Base-by-base conservation (phyloP, 2,888 invertebrate species). In the Agrochola macilenta region DNA sequence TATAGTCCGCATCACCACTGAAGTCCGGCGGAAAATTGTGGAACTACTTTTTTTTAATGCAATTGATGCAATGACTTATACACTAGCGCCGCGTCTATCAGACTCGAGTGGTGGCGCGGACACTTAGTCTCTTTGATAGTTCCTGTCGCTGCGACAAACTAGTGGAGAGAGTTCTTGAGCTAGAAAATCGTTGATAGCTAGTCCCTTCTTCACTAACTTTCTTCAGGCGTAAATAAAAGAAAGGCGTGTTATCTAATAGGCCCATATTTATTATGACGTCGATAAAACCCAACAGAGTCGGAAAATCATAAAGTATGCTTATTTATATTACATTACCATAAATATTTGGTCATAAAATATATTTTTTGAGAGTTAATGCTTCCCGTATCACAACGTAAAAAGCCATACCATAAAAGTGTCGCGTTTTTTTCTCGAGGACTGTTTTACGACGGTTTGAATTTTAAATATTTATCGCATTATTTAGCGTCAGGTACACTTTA, bases 271-370 rank as follows among this genome's bases (percentile, higher is more conserved):
- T 83, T 81, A 84, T 49, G 65, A 76, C 58, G 46, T 61, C 84
- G 46, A 88, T 88, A 87, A 87, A 87, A 79, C 60, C 64, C 58
- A 68, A 78, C 75, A 60, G 71, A 82, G 68, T 79, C 73, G 73
- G 68, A 84, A 88, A 87, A 80, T 82, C 85, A 85, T 87, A 88
- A 88, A 85, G 70, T 81, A 73, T 69, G 71, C 74, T 69, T 86
- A 82, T 87, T 69, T 86, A 82, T 87, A 84, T 88, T 78, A 80
- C 79, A 81, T 81, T 85, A 87, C 70, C 88, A 81, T 85, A 88
- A 88, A 88, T 87, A 82, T 83, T 81, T 78, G 49, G 78, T 69
- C 79, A 72, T 88, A 82, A 83, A 87, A 78, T 81, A 81, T 79
- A 85, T 79, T 82, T 78, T 82, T 85, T 79, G 70, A 73, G 64